Conservation (phyloP, 2,888 invertebrate genomes). For the Erebia palarica region DNA sequence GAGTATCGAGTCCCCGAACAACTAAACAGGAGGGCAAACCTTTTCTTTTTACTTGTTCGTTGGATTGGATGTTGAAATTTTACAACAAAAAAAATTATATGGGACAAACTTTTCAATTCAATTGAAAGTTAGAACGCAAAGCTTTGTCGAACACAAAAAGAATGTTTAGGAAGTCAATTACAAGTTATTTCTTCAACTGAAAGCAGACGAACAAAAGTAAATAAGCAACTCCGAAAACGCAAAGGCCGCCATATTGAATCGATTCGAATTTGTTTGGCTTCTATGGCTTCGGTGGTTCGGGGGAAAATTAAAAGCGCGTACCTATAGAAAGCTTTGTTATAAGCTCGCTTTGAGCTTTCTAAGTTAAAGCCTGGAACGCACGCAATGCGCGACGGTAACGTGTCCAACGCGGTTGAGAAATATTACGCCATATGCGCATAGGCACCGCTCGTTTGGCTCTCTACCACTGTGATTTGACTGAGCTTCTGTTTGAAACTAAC, state of each 20-base stretch:
- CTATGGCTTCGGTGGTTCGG: constrained; percentile 57
- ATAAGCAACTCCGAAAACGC: constrained; percentile 48
- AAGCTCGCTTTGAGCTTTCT: constrained; percentile 41
- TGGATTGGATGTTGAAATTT: neutral
- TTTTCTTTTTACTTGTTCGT: too few species aligned
- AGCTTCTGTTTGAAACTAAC: too few species aligned
- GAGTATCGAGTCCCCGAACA: too few species aligned
- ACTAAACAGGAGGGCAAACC: too few species aligned
- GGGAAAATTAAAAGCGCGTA: constrained; percentile 64
- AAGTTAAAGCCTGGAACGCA: neutral
- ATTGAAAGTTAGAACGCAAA: neutral
- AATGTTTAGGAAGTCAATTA: neutral
- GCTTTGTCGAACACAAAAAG: neutral
- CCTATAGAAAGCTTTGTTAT: constrained; percentile 46
- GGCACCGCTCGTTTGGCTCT: too few species aligned
- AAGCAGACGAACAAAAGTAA: constrained; percentile 5
- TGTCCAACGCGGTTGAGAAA: too few species aligned
- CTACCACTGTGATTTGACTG: too few species aligned
- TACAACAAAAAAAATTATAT: neutral
- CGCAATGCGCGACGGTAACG: too few species aligned
- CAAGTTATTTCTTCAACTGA: neutral
- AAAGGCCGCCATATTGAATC: constrained; percentile 52
- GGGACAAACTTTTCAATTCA: neutral
- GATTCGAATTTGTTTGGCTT: constrained; percentile 61
- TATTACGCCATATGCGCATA: too few species aligned